phyloP scores from a whole-genome alignment of 1,140 invertebrate genomes.

The Papilio dardanus region DNA sequence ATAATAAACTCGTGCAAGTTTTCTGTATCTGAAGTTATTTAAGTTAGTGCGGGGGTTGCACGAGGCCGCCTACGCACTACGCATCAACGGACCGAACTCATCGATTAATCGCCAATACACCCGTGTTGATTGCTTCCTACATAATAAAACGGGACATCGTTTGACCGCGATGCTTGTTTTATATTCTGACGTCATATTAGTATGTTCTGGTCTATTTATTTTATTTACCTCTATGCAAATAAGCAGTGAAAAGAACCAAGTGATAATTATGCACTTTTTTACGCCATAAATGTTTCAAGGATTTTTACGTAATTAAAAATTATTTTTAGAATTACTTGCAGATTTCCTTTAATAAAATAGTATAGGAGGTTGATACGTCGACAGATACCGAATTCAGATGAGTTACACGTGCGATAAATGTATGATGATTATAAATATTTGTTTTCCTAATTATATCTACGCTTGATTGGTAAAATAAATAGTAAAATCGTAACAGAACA shows the following conservation, averaged over 20 bases:
- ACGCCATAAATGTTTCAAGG: too few relatives aligned
- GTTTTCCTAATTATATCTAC: neutral
- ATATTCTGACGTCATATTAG: neutral
- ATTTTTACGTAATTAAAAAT: neutral
- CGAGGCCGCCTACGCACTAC: constrained; percentile 21
- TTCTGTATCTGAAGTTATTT: constrained; percentile 4
- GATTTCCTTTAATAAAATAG: neutral
- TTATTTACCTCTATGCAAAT: too few relatives aligned
- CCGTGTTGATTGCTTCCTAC: constrained; percentile 15
- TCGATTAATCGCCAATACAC: constrained; percentile 44
- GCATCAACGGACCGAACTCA: constrained; percentile 39
- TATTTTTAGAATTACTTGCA: neutral
- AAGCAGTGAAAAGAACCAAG: neutral
- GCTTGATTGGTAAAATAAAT: neutral
- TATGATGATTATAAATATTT: neutral
- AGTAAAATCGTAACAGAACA: neutral
- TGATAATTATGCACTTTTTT: too few relatives aligned
- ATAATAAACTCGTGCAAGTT: neutral
- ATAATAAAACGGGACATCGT: constrained; percentile 44
- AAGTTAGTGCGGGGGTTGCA: neutral
- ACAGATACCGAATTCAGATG: too few relatives aligned
- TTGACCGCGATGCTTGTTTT: constrained; percentile 30
- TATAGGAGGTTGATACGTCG: neutral
- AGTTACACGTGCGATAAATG: neutral
- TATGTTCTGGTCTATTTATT: too few relatives aligned